Base-by-base conservation (phyloP, 2,113 vertebrate genomes). In the Cavia porcellus region DNA sequence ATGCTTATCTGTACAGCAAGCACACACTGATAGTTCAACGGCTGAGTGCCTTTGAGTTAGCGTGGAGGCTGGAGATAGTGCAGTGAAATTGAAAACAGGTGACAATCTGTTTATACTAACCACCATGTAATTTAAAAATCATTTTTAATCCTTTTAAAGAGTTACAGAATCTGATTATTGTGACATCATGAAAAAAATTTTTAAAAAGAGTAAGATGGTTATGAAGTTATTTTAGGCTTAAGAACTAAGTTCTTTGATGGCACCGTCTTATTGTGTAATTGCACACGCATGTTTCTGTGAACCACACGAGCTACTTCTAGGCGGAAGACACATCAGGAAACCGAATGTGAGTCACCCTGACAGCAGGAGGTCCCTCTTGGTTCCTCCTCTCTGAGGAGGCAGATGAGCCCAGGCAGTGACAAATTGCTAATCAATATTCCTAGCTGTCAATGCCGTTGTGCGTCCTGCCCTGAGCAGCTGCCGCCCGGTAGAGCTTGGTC, bases 171-270 rank as follows among this genome's bases (percentile, higher is more conserved):
- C 72, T 95, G 81, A 72, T 93, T 82, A 84, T 6, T 93, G 19
- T 70, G 38, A 70, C 30, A 93, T 50, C 28, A 72, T 28, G 80
- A 94, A 95, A 55, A 20, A 93, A 57, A 68, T 62, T 30, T 61
- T 30, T 28, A 87, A 89, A 90, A 77, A 77, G 32, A 77, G 32
- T 64, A 90, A 72, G 32, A 90, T 30, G 52, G 42, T 75, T 89
- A 92, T 64, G n/a, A 91, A 95, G 64, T 96, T 96, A 91, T 89
- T 95, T 90, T 81, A 93, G 79, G 66, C 70, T 92, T 92, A 94
- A 91, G 75, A 80, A 94, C 7, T 89, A 50, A 68, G 4, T 88
- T 93, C 62, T 95, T 96, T 80, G 88, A 95, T 42, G 55, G 42
- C 30, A 66, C 35, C 61, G 22, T 70, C 57, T 92, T 68, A 35